Percentiles rank a stretch among this genome's conserved stretches.
These are phyloP conservation scores for Magallana angulata DNA, from an alignment of 1,140 invertebrate genomes.

Conservation along the genomic window DNA sequence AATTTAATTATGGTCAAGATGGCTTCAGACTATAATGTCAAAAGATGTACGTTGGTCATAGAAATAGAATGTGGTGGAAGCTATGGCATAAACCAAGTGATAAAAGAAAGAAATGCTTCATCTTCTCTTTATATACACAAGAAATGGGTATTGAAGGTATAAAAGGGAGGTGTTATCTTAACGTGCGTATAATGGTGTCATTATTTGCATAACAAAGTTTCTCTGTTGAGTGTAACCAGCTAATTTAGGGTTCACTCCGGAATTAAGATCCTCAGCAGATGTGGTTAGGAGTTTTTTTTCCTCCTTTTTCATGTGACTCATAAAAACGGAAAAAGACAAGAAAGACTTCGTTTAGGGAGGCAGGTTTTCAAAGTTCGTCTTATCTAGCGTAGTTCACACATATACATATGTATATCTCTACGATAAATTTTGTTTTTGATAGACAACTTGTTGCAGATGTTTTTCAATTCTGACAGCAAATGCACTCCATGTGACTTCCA, in stretches of 20 bases:
- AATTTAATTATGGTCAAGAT: no score
- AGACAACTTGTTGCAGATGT: no score
- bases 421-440: no score
- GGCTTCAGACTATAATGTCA: no score
- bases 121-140: no score
- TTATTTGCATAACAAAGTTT: slow-evolving; percentile 28
- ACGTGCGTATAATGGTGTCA: not conserved
- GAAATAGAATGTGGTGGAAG: not conserved
- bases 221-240: slow-evolving; percentile 13
- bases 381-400: no score
- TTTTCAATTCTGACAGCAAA: no score
- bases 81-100: not conserved
- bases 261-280: not conserved
- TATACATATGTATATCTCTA: no score
- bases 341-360: not conserved
- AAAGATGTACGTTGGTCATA: not conserved
- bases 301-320: not conserved
- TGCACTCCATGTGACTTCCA: no score
- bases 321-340: not conserved
- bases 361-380: no score
- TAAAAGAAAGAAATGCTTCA: not conserved
- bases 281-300: not conserved
- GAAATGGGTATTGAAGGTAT: not conserved
- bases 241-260: slow-evolving; percentile 9
- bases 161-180: slow-evolving; percentile 15